Conservation (phyloP, 1,140 invertebrate species). For the Pseudoatta argentina region DNA sequence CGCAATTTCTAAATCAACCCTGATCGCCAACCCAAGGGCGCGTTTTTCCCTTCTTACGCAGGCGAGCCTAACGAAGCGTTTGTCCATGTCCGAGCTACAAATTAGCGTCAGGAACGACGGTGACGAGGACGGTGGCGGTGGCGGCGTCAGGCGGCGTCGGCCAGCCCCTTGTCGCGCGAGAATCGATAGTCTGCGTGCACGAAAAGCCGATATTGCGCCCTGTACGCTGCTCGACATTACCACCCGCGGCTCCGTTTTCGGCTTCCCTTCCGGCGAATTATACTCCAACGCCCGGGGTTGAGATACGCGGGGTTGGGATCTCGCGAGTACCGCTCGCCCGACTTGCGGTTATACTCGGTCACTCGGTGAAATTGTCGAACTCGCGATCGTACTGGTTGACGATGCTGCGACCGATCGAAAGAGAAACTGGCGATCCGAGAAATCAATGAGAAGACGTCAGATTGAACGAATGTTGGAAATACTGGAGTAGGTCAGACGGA, state of each 20-base stretch:
- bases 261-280: constrained; percentile 5
- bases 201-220: constrained; percentile 74
- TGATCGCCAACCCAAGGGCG: not conserved
- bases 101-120: constrained; percentile 46
- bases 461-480: constrained; percentile 2
- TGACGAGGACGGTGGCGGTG: constrained; percentile 60
- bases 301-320: not conserved
- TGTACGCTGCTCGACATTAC: constrained; percentile 59
- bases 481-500: constrained; percentile 25
- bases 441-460: constrained; percentile 61
- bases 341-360: not conserved
- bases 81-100: constrained; percentile 47
- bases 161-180: constrained; percentile 76
- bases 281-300: not conserved
- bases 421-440: constrained; percentile 58
- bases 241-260: constrained; percentile 44
- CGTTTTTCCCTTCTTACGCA: not conserved
- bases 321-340: not conserved
- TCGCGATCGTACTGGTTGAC: not conserved
- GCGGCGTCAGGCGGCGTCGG: constrained; percentile 69
- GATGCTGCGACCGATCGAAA: constrained; percentile 28
- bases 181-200: constrained; percentile 84
- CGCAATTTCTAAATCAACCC: constrained; percentile 57
- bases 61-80: constrained; percentile 41
- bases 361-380: too few species aligned